Base-by-base conservation (phyloP, 2,113 vertebrate species). In the Chunga burmeisteri region DNA sequence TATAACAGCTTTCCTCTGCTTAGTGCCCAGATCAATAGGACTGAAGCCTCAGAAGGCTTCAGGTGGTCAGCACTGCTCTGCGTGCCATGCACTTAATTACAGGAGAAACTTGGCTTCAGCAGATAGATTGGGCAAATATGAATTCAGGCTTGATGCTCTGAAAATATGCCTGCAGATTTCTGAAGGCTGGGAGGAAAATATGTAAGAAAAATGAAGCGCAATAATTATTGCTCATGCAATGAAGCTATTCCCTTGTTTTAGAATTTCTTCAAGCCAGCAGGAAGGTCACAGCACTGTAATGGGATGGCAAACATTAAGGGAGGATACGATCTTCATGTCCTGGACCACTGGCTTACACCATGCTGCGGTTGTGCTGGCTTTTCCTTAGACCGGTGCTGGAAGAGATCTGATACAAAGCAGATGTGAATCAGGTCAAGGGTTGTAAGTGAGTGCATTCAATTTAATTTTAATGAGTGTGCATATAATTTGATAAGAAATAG, bases 301-400 rank as follows among this genome's bases (percentile, higher is more conserved):
- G 2, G 66, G 38, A 49, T 3, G 25, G 38, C 26, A 56, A 40
- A 61, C 1, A 0, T 18, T 75, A 27, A 16, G 36, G 19, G 27
- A 22, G 50, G 26, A 10, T 11, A 16, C 0, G 0, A 10, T 7
- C 15, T 13, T 25, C 6, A 1, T 3, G 12, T 67, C 55, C 40
- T 4, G 21, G 49, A 30, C 30, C 2, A 4, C 78, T 56, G 0
- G 0, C 38, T 75, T 19, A 23, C 16, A 10, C 4, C 25, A 3
- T 9, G 36, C 86, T 80, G 66, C 3, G 0, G 32, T 18, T 25
- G 8, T 50, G 73, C 66, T 73, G 32, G 25, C 23, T 77, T 70
- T n/a, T 50, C n/a, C 40, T 70, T 13, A 22, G 40, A 56, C 22
- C 42, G 47, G 25, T 55, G 73, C 32, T 50, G 32, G 56, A 62